phyloP scores from a whole-genome alignment of 2,113 vertebrate genomes.

The Mugil cephalus region DNA sequence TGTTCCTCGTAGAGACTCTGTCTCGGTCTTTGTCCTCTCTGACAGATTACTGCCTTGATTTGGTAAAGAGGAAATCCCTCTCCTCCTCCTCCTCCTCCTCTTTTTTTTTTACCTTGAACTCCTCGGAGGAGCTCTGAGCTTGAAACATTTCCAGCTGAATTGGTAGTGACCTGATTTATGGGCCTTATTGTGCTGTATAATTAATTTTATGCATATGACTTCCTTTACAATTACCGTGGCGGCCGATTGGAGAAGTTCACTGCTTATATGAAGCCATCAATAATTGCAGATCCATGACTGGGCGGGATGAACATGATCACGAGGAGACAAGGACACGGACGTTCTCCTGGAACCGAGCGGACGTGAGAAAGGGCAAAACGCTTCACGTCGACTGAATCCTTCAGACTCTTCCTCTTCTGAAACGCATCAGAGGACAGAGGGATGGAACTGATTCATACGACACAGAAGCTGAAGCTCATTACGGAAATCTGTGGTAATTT shows the following conservation, averaged over 20 bases:
- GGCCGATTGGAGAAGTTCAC: constrained; percentile 86
- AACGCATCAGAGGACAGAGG: too few species aligned
- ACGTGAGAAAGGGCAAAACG: constrained; percentile 74
- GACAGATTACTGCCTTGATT: constrained; percentile 76
- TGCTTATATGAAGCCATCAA: constrained; percentile 86
- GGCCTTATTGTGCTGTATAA: constrained; percentile 89
- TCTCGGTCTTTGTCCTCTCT: constrained; percentile 56
- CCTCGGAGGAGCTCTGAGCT: constrained; percentile 69
- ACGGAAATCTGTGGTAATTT: too few species aligned
- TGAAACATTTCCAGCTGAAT: constrained; percentile 87
- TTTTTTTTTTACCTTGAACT: constrained; percentile 82
- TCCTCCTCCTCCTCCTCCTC: constrained; percentile 60
- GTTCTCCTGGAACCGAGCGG: constrained; percentile 56
- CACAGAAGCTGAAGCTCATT: too few species aligned
- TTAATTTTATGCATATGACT: constrained; percentile 98
- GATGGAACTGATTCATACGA: too few species aligned
- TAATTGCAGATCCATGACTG: constrained; percentile 82
- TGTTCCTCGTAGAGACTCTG: background rate
- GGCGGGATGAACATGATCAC: constrained; percentile 66
- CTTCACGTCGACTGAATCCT: constrained; percentile 62
- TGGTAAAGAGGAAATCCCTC: constrained; percentile 57
- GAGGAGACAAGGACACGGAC: constrained; percentile 36
- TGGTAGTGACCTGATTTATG: constrained; percentile 94
- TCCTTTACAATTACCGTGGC: constrained; percentile 91
- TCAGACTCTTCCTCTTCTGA: constrained; percentile 31